Conservation (phyloP, 2,888 invertebrate species). For the Mythimna lalbum region DNA sequence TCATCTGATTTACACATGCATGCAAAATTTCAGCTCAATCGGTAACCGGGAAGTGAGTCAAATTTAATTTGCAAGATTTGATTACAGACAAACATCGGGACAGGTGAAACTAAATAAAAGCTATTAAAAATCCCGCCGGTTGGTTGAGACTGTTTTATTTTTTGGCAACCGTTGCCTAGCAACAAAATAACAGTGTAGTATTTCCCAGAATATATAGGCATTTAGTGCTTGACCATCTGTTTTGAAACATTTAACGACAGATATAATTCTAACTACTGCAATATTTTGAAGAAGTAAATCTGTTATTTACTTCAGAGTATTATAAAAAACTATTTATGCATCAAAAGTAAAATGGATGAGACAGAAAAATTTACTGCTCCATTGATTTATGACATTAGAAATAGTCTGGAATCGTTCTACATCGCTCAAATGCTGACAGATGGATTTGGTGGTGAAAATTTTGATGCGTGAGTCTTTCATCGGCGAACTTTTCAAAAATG, state of each 20-base stretch:
- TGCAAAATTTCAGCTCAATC: too few species aligned
- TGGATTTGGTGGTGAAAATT: background rate
- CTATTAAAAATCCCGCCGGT: too few species aligned
- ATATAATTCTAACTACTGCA: slow-evolving; percentile 20
- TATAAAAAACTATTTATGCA: slow-evolving; percentile 28
- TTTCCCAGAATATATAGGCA: background rate
- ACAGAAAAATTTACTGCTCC: background rate
- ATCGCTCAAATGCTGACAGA: background rate
- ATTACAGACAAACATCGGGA: too few species aligned
- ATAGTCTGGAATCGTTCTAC: background rate
- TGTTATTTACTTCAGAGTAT: too few species aligned
- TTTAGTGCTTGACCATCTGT: slow-evolving; percentile 5
- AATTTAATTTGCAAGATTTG: too few species aligned
- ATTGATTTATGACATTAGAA: slow-evolving; percentile 16
- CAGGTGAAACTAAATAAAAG: too few species aligned
- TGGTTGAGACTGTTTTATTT: background rate
- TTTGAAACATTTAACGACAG: slow-evolving; percentile 11
- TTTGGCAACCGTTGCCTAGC: slow-evolving; percentile 1
- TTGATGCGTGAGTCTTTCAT: background rate
- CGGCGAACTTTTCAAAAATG: background rate
- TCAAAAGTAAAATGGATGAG: background rate
- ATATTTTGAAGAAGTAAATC: slow-evolving; percentile 18
- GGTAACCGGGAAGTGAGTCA: too few species aligned
- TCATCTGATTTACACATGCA: too few species aligned
- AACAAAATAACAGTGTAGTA: slow-evolving; percentile 12